These are phyloP conservation scores for Thaumatotibia leucotreta DNA, from an alignment of 1,140 invertebrate genomes.

Conservation along the genomic window DNA sequence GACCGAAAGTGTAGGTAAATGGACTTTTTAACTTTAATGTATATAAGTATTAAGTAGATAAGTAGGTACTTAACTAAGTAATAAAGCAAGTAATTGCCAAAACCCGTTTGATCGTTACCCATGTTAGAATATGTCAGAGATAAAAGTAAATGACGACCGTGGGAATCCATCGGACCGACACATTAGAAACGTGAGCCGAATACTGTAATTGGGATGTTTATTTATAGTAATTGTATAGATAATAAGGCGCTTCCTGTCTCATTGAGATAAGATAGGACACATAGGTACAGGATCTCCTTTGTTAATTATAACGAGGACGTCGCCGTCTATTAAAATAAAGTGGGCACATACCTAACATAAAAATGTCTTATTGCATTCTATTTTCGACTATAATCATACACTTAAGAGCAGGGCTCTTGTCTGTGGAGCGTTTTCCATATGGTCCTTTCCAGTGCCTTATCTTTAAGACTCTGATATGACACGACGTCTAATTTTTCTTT, in stretches of 20 bases:
- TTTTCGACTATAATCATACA: no score
- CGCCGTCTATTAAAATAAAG: neutral
- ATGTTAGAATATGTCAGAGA: neutral
- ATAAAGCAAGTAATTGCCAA: neutral
- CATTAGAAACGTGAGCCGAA: neutral
- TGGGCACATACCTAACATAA: neutral
- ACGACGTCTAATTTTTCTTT: no score
- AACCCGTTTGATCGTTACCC: neutral
- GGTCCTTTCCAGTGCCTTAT: no score
- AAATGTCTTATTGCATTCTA: no score
- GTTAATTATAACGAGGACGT: neutral
- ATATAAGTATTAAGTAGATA: no score
- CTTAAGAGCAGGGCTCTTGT: no score
- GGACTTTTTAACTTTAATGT: no score
- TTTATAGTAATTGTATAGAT: slow-evolving; percentile 1
- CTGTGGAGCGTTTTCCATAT: no score
- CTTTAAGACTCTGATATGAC: no score
- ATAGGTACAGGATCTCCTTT: neutral
- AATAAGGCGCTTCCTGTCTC: neutral
- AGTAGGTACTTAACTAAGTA: no score
- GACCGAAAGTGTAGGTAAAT: no score
- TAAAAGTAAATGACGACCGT: slow-evolving; percentile 2
- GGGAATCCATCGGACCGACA: neutral
- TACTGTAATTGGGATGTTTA: neutral
- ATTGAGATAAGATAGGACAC: neutral